These are phyloP conservation scores for Onthophagus taurus DNA, from an alignment of 1,140 invertebrate genomes.

Conservation along the genomic window DNA sequence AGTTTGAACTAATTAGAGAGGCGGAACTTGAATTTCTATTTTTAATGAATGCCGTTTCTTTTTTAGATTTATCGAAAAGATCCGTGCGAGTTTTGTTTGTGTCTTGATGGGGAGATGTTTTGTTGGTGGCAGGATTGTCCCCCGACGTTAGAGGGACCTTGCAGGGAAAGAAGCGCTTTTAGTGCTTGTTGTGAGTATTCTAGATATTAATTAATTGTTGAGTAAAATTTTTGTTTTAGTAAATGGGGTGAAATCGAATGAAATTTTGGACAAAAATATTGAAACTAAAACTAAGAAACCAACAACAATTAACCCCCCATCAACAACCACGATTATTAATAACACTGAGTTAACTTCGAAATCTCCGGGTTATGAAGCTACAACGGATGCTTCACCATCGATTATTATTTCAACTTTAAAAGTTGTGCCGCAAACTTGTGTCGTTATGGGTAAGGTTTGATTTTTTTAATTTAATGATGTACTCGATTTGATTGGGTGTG, in stretches of 20 bases:
- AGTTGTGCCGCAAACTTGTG: conserved; percentile 19
- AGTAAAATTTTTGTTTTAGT: conserved; percentile 12
- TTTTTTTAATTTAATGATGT: not conserved
- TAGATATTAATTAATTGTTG: not conserved
- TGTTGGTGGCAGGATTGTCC: conserved; percentile 63
- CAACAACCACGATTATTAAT: not conserved
- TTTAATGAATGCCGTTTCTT: too few species aligned
- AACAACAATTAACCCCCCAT: not conserved
- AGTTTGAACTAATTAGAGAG: too few species aligned
- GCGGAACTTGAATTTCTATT: too few species aligned
- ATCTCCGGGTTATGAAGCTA: not conserved
- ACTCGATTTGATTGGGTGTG: too few species aligned
- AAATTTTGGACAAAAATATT: not conserved
- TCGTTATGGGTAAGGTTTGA: conserved; percentile 27
- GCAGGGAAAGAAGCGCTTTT: conserved; percentile 33
- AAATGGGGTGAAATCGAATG: conserved; percentile 10
- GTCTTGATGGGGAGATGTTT: conserved; percentile 61
- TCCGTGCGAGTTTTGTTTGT: conserved; percentile 58
- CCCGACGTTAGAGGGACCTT: conserved; percentile 34
- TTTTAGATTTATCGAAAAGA: conserved; percentile 47
- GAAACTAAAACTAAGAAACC: not conserved
- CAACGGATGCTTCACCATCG: conserved; percentile 6
- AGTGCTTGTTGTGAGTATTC: conserved; percentile 32
- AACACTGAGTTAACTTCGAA: conserved; percentile 4
- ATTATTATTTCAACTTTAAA: conserved; percentile 9